A percentile compares a stretch with the other conserved stretches of the same genome.
These are phyloP conservation scores for Isurus oxyrinchus DNA, from an alignment of 2,113 vertebrate genomes.

Conservation along the genomic window DNA sequence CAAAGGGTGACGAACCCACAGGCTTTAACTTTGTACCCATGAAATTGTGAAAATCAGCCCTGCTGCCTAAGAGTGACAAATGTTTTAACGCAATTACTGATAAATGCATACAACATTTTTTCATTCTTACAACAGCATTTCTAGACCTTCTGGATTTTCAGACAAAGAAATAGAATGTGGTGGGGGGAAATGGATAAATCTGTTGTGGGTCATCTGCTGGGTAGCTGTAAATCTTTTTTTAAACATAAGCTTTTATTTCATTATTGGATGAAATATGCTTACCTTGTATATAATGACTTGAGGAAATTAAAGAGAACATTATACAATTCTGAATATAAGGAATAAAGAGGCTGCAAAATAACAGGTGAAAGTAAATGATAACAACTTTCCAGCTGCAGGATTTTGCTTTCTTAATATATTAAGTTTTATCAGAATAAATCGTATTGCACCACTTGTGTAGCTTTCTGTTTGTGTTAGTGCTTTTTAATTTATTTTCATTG, in stretches of 20 bases:
- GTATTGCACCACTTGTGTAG: background rate
- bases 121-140: background rate
- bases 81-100: background rate
- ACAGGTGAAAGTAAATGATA: constrained; percentile 35
- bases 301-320: constrained; percentile 1
- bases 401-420: background rate
- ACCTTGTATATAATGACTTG: background rate
- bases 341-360: background rate
- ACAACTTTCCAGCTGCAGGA: background rate
- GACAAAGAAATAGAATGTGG: background rate
- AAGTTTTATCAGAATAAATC: background rate
- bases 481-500: constrained; percentile 20
- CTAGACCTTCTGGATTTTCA: background rate
- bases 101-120: background rate
- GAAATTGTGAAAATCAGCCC: background rate
- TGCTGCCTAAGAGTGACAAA: background rate
- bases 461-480: background rate
- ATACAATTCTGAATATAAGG: constrained; percentile 1
- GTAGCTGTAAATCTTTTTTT: background rate
- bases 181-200: too few species aligned
- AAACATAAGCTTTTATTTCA: background rate
- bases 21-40: background rate
- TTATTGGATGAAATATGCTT: background rate
- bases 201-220: too few species aligned
- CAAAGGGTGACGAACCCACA: background rate